Evolutionary conservation across 2,888 invertebrate species (phyloP), one percentile per base, ranked within the genome.

Genomic region (Masnerella sp.): DNA sequence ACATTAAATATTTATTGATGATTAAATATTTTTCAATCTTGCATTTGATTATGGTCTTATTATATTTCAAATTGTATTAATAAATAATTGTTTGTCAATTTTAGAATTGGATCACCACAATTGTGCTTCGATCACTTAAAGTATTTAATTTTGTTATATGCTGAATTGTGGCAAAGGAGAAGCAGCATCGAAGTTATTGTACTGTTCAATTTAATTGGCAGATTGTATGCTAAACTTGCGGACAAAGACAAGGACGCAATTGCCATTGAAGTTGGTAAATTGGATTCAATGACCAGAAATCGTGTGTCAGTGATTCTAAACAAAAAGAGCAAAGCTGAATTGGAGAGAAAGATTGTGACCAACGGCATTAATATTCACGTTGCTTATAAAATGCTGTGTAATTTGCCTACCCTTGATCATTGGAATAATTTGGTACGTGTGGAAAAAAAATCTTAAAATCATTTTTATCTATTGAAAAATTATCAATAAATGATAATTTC

Each of bases 71-170:
- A n/a, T n/a, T n/a, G n/a, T n/a, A n/a, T 17, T 20, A 28, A 45
- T 7, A 8, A 17, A 17, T 14, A 15, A 17, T 38, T 9, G 8
- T 28, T 38, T 3, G 20, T 28, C 2, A 11, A 17, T 76, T 80
- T 36, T 52, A 86, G 85, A 52, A 68, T 83, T 9, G 78, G 81
- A 15, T 77, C 84, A 5, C 64, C 82, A 2, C 77, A 84, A 20
- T 58, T 85, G 17, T 81, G 84, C 54, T 78, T 75, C 38, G 72
- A 71, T 34, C 83, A 84, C 12, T 70, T 87, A 5, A 80, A 79
- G 42, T 82, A 82, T 56, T 76, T 87, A 8, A 74, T 84, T 22
- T 77, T 75, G 51, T 64, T 83, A 5, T 82, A 85, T 15, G 71
- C 79, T 5, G 38, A 40, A 1, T 59, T 87, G 2, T 22, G 28